phyloP scores from a whole-genome alignment of 2,888 invertebrate genomes.

The Oscheius onirici region DNA sequence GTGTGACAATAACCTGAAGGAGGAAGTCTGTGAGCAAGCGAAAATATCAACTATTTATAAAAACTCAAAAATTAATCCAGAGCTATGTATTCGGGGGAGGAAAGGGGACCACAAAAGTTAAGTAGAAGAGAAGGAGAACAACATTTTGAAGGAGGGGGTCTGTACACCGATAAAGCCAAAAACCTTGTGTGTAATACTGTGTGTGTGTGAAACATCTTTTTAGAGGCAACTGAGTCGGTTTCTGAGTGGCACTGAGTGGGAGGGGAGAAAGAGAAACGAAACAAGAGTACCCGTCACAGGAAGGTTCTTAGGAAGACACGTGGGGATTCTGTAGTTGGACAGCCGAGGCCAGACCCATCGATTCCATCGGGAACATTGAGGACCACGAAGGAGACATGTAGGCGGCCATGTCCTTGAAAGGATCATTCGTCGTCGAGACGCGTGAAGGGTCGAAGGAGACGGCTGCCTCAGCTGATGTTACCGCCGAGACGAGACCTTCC shows the following conservation, averaged over 20 bases:
- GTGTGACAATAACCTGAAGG: neutral
- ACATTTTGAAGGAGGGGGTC: neutral
- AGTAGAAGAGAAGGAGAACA: constrained; percentile 14
- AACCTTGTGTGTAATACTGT: constrained; percentile 6
- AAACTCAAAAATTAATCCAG: constrained; percentile 1
- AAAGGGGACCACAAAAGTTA: constrained; percentile 2
- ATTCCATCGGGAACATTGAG: constrained; percentile 12
- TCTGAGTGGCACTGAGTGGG: constrained; percentile 27
- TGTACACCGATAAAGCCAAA: constrained; percentile 32
- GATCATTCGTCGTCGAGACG: constrained; percentile 14
- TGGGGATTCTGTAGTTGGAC: constrained; percentile 25
- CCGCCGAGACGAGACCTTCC: constrained; percentile 28
- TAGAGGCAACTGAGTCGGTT: constrained; percentile 22
- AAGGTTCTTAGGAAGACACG: constrained; percentile 29
- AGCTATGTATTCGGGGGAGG: constrained; percentile 2
- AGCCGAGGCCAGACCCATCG: constrained; percentile 18
- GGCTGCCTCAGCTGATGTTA: constrained; percentile 19
- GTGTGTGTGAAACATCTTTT: too few relatives aligned
- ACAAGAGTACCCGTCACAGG: constrained; percentile 4
- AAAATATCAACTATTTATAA: constrained; percentile 18
- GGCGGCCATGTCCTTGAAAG: constrained; percentile 35
- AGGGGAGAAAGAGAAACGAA: constrained; percentile 3
- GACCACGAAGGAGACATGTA: constrained; percentile 31
- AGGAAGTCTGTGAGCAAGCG: neutral
- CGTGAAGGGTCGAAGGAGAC: constrained; percentile 26